Evolutionary conservation across 2,113 vertebrate species (phyloP).

Genomic region (Tachysurus vachellii): DNA sequence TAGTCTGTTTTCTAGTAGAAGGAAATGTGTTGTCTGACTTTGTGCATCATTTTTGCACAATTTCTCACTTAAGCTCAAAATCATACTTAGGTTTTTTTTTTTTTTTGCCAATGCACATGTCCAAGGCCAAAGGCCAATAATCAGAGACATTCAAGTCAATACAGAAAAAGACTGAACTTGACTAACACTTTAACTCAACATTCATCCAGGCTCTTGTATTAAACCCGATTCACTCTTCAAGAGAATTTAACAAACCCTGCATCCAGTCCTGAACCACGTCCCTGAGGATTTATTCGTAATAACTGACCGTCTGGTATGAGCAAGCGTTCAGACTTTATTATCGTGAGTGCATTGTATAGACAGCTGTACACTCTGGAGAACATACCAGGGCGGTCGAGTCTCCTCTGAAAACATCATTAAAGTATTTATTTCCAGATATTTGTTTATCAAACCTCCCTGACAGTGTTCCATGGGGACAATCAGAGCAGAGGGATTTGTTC

Average conservation of each 20-base stretch:
- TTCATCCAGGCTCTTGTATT: not conserved
- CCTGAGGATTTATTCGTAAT: not conserved
- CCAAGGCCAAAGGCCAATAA: not conserved
- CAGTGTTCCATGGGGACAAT: not conserved
- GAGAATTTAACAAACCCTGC: not conserved
- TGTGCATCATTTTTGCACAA: not conserved
- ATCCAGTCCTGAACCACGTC: not conserved
- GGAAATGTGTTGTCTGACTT: not conserved
- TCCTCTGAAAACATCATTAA: slow-evolving; percentile 4
- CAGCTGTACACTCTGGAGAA: slow-evolving; percentile 13
- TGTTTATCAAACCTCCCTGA: slow-evolving; percentile 6
- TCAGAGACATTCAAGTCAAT: not conserved
- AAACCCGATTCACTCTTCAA: not conserved
- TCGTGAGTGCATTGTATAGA: slow-evolving; percentile 1
- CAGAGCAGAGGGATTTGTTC: slow-evolving; percentile 1
- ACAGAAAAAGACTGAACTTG: not conserved
- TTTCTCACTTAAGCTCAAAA: not conserved
- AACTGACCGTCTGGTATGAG: not conserved
- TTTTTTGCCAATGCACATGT: not conserved
- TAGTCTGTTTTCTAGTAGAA: not conserved
- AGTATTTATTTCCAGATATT: slow-evolving; percentile 11
- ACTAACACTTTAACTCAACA: not conserved
- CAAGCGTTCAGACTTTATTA: not conserved
- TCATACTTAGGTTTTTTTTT: no score
- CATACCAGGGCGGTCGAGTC: not conserved